Conservation (phyloP, 2,113 vertebrate genomes). For the Sitta europaea region DNA sequence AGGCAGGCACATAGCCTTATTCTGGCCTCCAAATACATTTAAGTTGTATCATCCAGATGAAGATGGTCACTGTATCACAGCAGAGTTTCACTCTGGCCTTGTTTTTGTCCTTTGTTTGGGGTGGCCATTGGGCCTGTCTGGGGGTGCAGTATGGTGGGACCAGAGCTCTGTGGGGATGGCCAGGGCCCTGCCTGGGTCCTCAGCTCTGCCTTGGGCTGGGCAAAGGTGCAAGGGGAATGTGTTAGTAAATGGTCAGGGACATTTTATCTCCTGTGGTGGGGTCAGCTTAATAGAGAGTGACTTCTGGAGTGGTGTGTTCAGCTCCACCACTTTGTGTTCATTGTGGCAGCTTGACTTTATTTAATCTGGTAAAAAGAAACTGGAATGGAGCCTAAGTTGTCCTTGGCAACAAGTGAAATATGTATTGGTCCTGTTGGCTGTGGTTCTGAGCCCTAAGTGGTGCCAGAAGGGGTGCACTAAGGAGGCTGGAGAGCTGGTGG, state of each 20-base stretch:
- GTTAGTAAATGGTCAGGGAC: not conserved
- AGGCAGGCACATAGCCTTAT: not conserved
- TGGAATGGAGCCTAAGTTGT: too few species aligned
- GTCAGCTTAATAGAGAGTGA: rapidly evolving
- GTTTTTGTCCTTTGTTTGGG: not conserved
- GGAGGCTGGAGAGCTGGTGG: not conserved
- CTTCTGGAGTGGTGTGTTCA: not conserved
- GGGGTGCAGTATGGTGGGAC: rapidly evolving
- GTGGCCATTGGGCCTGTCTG: too few species aligned
- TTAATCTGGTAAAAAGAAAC: not conserved
- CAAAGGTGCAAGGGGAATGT: rapidly evolving
- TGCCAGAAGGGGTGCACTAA: not conserved
- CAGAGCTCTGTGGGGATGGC: not conserved
- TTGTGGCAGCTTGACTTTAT: not conserved
- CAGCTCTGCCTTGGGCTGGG: not conserved
- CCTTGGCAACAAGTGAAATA: not conserved
- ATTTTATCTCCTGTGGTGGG: not conserved
- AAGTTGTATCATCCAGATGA: not conserved
- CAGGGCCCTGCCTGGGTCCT: not conserved
- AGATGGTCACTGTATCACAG: not conserved
- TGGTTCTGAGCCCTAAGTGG: not conserved
- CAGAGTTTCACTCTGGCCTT: not conserved
- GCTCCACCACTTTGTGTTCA: rapidly evolving
- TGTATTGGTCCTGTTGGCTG: rapidly evolving
- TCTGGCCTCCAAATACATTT: not conserved